Conservation (phyloP, 30 jellyfish, hydroid and myxozoan species). For the Aurelia sp. region DNA sequence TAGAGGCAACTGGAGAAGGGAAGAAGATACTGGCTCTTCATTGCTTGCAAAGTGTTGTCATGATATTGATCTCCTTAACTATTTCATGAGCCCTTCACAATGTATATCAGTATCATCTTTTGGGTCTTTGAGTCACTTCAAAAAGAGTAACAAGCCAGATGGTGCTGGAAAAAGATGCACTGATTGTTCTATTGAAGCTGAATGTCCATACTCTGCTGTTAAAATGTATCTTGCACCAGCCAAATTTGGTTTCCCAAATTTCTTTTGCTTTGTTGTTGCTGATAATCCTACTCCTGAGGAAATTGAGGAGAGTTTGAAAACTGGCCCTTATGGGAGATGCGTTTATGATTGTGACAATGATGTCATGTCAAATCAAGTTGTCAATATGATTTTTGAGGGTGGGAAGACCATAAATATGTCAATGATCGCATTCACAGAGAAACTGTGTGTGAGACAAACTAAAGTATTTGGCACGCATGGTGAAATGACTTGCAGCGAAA, state of each 20-base stretch:
- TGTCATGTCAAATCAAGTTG: conserved; percentile 87
- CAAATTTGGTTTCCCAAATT: conserved; percentile 56
- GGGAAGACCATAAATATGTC: conserved; percentile 77
- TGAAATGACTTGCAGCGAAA: conserved; percentile 75
- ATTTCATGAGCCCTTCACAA: conserved; percentile 67
- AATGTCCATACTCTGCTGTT: conserved; percentile 93
- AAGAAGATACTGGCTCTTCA: conserved; percentile 68
- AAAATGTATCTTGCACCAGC: conserved; percentile 72
- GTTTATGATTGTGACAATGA: conserved; percentile 95
- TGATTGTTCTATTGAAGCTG: conserved; percentile 72
- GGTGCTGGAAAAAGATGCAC: conserved; percentile 80
- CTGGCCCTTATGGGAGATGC: conserved; percentile 94
- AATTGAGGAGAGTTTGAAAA: conserved; percentile 61
- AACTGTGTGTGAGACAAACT: conserved; percentile 73
- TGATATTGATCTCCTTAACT: conserved; percentile 86
- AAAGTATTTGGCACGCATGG: conserved; percentile 84
- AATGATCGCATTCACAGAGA: conserved; percentile 91
- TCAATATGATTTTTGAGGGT: conserved; percentile 84
- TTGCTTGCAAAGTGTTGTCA: conserved; percentile 85
- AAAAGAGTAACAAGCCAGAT: conserved; percentile 61
- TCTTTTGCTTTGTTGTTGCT: conserved; percentile 58
- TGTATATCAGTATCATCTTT: conserved; percentile 76
- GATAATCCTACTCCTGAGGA: conserved; percentile 66
- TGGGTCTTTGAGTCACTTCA: conserved; percentile 81
- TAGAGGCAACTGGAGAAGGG: conserved; percentile 88